These are phyloP conservation scores for Nycticryphes semicollaris DNA, from an alignment of 2,113 vertebrate species.

Conservation along the genomic window DNA sequence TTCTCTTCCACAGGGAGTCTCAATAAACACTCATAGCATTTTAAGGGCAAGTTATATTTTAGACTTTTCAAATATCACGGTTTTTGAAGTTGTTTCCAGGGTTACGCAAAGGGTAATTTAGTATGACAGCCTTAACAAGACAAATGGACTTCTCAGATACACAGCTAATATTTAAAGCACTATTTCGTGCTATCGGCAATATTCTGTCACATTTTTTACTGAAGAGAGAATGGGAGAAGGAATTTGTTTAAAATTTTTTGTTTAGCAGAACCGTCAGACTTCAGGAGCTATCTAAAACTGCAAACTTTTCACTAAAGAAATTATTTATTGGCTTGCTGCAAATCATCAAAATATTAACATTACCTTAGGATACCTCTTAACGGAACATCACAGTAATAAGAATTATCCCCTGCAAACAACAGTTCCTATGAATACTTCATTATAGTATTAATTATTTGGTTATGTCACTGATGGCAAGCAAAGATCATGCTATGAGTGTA, in stretches of 20 bases:
- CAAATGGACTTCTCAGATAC: slow-evolving; percentile 16
- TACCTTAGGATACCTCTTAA: background rate
- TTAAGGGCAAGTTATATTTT: background rate
- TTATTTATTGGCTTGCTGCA: background rate
- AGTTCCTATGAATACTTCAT: background rate
- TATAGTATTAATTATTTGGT: background rate
- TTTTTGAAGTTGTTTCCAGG: slow-evolving; percentile 12
- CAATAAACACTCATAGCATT: background rate
- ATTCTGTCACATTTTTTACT: background rate
- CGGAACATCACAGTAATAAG: background rate
- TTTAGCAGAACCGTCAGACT: background rate
- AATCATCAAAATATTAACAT: background rate
- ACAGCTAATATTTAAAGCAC: background rate
- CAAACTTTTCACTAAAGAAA: background rate
- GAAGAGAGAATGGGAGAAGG: background rate
- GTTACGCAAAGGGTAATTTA: background rate
- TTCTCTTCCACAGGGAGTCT: background rate
- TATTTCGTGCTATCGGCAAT: background rate
- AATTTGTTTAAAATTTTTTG: background rate
- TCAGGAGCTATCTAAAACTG: background rate
- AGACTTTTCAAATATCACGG: background rate
- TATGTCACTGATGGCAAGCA: background rate
- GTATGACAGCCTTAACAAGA: background rate
- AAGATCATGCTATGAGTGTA: background rate
- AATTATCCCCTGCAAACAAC: background rate